Base-by-base conservation (phyloP, 2,113 vertebrate genomes). In the Zapus hudsonius region DNA sequence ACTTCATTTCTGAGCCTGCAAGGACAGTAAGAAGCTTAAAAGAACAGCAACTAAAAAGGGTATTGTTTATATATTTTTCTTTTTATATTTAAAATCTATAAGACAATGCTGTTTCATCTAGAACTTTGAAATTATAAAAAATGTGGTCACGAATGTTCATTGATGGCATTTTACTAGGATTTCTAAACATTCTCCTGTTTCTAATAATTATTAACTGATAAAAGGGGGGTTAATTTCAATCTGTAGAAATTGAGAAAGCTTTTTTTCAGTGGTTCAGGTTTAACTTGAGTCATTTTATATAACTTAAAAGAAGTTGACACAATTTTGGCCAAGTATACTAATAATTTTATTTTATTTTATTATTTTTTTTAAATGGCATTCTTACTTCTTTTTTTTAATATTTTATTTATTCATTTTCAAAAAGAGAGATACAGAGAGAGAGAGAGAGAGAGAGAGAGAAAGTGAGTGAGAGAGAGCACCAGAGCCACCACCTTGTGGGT, bases 21-120 rank as follows among this genome's bases (percentile, higher is more conserved):
- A 99, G 99, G 97, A 99, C 98, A 15, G 98, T 99, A n/a, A 97
- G 99, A 97, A 98, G 99, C 95, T 99, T 99, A 97, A 99, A 99
- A 97, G 99, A 99, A 66, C 99, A 99, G 97, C 99, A 99, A 84
- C 98, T 99, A 87, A 99, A 99, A 96, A 99, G 99, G 99, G 99
- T 99, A 97, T 94, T 81, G 89, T 87, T 11, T 15, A 64, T 55
- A 36, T 95, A 3, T 17, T 0, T 15, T 5, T 17, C 5, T 84
- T 95, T 94, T 91, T 82, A 74, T 94, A 94, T 70, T 73, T 96
- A 57, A 72, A 89, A 87, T 90, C 38, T 94, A 23, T 20, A 89
- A 89, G 33, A 55, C 89, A 90, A 84, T 92, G 11, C 70, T 89
- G 29, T 87, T 89, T 8, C 64, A 33, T 81, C 89, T 81, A 89